These are phyloP conservation scores for Drosophila virilis DNA, from an alignment of 1,140 invertebrate species.

Conservation along the genomic window DNA sequence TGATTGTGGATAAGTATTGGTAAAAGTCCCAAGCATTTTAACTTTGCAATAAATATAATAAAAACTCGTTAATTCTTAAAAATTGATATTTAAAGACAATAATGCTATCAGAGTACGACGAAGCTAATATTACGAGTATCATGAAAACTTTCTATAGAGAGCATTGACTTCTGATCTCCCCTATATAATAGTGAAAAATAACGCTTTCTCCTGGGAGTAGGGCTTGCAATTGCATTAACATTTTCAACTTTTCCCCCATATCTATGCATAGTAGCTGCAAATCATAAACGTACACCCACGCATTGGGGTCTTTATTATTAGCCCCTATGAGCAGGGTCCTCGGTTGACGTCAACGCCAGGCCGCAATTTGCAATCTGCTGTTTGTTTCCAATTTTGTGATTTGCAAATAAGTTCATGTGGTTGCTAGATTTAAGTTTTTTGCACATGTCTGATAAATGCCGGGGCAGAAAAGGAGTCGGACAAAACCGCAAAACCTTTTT, in stretches of 20 bases:
- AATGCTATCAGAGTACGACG: too few relatives aligned
- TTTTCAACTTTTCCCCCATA: not conserved
- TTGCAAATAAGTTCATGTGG: conserved; percentile 43
- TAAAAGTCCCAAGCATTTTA: too few relatives aligned
- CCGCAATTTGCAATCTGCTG: conserved; percentile 71
- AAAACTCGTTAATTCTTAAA: too few relatives aligned
- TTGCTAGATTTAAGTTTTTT: conserved; percentile 27
- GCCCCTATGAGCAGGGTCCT: conserved; percentile 14
- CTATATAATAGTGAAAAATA: not conserved
- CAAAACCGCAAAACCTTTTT: conserved; percentile 64
- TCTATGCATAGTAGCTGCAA: not conserved
- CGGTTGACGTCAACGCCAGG: not conserved
- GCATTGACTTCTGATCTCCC: too few relatives aligned
- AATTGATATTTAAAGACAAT: too few relatives aligned
- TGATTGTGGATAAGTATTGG: too few relatives aligned
- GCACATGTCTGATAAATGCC: conserved; percentile 12
- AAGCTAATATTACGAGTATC: too few relatives aligned
- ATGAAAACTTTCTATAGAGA: too few relatives aligned
- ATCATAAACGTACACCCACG: conserved; percentile 1
- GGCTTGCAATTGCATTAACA: too few relatives aligned
- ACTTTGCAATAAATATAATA: too few relatives aligned
- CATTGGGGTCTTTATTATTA: conserved; percentile 1
- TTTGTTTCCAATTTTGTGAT: conserved; percentile 22
- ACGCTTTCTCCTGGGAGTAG: not conserved
- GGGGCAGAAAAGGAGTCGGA: conserved; percentile 15